These are phyloP conservation scores for Montipora efflorescens DNA, from an alignment of 64 coral and sea anemone species.

Conservation along the genomic window DNA sequence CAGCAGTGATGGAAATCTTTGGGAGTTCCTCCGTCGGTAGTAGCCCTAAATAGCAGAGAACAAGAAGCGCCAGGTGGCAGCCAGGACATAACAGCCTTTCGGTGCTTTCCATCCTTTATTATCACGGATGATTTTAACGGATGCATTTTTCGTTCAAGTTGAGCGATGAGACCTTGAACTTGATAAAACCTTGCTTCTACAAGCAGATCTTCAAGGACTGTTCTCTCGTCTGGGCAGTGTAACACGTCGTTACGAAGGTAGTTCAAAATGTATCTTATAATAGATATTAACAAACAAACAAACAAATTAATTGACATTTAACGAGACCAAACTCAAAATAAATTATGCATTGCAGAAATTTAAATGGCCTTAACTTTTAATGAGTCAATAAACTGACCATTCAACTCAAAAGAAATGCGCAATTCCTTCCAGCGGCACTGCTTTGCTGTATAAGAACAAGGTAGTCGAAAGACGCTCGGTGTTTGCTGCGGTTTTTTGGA, in stretches of 20 bases:
- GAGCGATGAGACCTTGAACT: not conserved
- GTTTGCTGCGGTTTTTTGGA: too few species aligned
- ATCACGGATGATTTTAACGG: not conserved
- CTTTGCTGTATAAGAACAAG: too few species aligned
- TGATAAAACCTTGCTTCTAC: not conserved
- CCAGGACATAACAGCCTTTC: not conserved
- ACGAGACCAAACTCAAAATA: too few species aligned
- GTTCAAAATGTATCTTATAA: slow-evolving; percentile 1
- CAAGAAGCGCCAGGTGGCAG: not conserved
- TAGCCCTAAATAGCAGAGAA: not conserved
- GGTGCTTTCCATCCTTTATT: not conserved
- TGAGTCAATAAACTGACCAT: too few species aligned
- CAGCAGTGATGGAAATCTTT: not conserved
- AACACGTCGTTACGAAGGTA: not conserved
- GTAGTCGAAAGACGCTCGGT: too few species aligned
- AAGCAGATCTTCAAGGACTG: not conserved
- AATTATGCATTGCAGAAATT: too few species aligned
- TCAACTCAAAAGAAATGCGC: too few species aligned
- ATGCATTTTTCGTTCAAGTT: not conserved
- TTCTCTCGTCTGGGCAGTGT: not conserved
- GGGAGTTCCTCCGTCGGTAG: not conserved
- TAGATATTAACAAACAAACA: not conserved
- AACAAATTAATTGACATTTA: too few species aligned
- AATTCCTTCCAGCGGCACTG: too few species aligned
- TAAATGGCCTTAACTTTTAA: too few species aligned